Conservation (phyloP, 2,113 vertebrate genomes). For the Megalops atlanticus region DNA sequence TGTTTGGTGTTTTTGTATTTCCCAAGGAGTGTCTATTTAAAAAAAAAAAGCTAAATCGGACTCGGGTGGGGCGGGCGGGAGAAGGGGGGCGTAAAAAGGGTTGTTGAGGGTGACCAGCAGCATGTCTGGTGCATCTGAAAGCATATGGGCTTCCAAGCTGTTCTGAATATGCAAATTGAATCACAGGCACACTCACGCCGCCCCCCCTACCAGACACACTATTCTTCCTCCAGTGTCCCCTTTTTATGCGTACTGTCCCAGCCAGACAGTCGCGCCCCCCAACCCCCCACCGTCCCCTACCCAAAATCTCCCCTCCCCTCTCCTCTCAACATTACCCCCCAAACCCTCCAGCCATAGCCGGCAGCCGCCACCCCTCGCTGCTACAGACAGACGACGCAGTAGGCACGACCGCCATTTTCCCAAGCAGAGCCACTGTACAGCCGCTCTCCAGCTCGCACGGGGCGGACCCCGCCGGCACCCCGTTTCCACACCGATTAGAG, state of each 20-base stretch:
- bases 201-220: background rate
- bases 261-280: constrained; percentile 6
- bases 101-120: constrained; percentile 41
- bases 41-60: constrained; percentile 15
- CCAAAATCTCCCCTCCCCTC: background rate
- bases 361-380: background rate
- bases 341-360: background rate
- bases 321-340: background rate
- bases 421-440: constrained; percentile 42
- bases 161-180: constrained; percentile 58
- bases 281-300: background rate
- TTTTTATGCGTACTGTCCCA: constrained; percentile 13
- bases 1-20: background rate
- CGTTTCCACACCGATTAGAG: background rate
- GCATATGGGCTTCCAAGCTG: constrained; percentile 59
- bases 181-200: constrained; percentile 37
- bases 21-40: background rate
- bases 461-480: background rate
- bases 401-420: constrained; percentile 15
- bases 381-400: background rate
- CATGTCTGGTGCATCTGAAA: constrained; percentile 44
- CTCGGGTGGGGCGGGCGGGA: no score
- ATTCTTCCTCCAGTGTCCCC: background rate
- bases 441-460: background rate
- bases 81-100: no score